Percentiles rank a stretch among this genome's conserved stretches.
phyloP scores from a whole-genome alignment of 2,888 invertebrate species.

The Lypha dubia region DNA sequence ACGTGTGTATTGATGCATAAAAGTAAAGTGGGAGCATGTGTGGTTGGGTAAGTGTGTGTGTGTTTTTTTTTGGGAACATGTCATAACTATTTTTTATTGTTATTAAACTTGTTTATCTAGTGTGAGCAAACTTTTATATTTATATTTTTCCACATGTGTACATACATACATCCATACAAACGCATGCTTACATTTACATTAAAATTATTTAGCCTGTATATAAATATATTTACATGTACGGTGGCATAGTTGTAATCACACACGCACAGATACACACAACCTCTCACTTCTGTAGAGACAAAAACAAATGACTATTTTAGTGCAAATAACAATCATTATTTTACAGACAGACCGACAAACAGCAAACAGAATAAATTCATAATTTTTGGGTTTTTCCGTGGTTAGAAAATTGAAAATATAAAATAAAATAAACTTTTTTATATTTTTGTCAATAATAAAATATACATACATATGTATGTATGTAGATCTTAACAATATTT shows the following conservation, averaged over 20 bases:
- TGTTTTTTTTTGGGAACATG: constrained; percentile 44
- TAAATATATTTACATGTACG: neutral
- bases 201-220: neutral
- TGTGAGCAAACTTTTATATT: constrained; percentile 67
- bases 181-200: neutral
- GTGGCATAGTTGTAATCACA: neutral
- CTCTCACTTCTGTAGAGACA: neutral
- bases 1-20: constrained; percentile 4
- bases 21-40: constrained; percentile 31
- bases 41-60: constrained; percentile 17
- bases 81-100: constrained; percentile 70
- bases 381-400: constrained; percentile 56
- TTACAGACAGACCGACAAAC: constrained; percentile 18
- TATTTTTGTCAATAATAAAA: constrained; percentile 55
- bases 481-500: constrained; percentile 53
- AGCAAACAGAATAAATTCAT: constrained; percentile 30
- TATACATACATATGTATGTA: no score
- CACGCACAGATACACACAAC: neutral
- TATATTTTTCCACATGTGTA: constrained; percentile 13
- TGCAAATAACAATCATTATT: constrained; percentile 70
- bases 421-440: constrained; percentile 15
- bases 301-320: constrained; percentile 63
- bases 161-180: constrained; percentile 51
- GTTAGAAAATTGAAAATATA: constrained; percentile 5
- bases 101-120: constrained; percentile 72